phyloP scores from a whole-genome alignment of 2,888 invertebrate species.

The Stenoptilia bipunctidactyla region DNA sequence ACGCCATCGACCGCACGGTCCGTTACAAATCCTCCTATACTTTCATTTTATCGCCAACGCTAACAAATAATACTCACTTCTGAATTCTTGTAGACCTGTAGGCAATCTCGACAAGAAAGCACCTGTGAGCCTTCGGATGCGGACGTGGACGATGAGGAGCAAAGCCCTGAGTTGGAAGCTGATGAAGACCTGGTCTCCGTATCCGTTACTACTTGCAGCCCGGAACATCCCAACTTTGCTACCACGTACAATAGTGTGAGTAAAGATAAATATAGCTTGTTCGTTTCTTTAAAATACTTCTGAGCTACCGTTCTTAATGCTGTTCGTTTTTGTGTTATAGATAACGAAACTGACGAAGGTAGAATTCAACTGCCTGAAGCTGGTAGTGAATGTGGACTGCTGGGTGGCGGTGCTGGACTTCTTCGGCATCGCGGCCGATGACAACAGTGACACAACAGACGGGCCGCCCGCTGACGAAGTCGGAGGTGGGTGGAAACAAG shows the following conservation, averaged over 20 bases:
- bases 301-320: too few relatives aligned
- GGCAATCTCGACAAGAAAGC: constrained; percentile 18
- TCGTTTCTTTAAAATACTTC: too few relatives aligned
- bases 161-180: constrained; percentile 24
- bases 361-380: constrained; percentile 92
- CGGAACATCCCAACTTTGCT: constrained; percentile 74
- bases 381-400: constrained; percentile 92
- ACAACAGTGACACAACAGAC: constrained; percentile 22
- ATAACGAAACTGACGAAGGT: constrained; percentile 78
- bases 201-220: constrained; percentile 77
- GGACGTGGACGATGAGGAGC: constrained; percentile 8
- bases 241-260: constrained; percentile 72
- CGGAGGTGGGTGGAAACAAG: too few relatives aligned
- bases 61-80: too few relatives aligned
- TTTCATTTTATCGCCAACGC: too few relatives aligned
- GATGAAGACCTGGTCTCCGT: constrained; percentile 81
- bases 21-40: too few relatives aligned
- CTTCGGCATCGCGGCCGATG: constrained; percentile 75
- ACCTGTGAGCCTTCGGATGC: constrained; percentile 49
- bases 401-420: constrained; percentile 97
- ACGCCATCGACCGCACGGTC: constrained; percentile 30
- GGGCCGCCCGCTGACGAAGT: constrained; percentile 14
- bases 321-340: too few relatives aligned
- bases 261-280: too few relatives aligned
- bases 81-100: not conserved